Evolutionary conservation across 2,113 vertebrate genomes (phyloP), one percentile per base, ranked within the genome.

Genomic region (Cinclus mexicanus): DNA sequence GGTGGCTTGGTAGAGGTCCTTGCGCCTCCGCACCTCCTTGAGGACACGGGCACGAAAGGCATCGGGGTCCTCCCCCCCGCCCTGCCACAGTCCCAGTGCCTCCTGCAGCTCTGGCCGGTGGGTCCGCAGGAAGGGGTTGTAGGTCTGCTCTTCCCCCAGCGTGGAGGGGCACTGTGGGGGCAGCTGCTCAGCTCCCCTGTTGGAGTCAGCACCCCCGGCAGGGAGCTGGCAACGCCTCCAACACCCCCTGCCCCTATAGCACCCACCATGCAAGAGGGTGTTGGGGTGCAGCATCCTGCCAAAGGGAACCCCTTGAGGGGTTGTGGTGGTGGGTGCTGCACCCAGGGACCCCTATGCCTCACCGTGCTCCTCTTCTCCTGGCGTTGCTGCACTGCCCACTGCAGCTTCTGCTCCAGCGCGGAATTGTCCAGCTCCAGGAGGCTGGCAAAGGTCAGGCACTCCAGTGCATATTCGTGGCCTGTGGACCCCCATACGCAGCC

Each of bases 391-490:
- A 96, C 96, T 11, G 98, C 99, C 99, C 99, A 99, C 87, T 97
- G 98, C 94, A 98, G 98, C 94, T 99, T 99, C 97, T 97, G 98
- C 95, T 99, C 98, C 63, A 98, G 97, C 0, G 93, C 97, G 0
- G 97, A 53, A 85, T 99, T 99, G 89, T 97, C 98, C 2, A 98
- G 98, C 94, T 99, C 99, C 83, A 99, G 98, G 83, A 98, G 98
- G 20, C 98, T 98, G 53, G 99, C 99, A 37, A 99, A 99, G 94
- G 98, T 98, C 93, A 99, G 98, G 93, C 99, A 99, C 94, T 99
- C 99, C 87, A 99, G 98, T 0, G 99, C 99, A 4, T 99, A 99
- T 83, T 99, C 99, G 1, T 99, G 99, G 75, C 99, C 99, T 99
- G 93, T 22, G 13, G 81, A 87, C 1, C 8, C 61, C 47, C 12